Conservation (phyloP, 2,113 vertebrate genomes). For the Carlito syrichta region DNA sequence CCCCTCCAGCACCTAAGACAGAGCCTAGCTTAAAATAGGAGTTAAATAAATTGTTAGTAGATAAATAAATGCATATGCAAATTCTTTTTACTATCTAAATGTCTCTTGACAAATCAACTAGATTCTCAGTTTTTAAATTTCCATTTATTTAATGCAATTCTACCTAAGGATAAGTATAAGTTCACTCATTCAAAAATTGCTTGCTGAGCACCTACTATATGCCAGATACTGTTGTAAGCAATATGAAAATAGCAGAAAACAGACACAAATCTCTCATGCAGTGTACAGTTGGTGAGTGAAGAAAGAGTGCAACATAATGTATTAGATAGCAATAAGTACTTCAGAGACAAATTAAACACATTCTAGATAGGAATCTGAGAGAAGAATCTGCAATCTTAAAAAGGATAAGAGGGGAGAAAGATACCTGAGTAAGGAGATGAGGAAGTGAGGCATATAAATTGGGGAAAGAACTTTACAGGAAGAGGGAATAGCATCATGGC, state of each 20-base stretch:
- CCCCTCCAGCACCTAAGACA: neutral
- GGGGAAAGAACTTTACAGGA: neutral
- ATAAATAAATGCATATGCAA: neutral
- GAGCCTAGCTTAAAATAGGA: neutral
- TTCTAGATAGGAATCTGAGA: neutral
- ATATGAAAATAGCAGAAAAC: neutral
- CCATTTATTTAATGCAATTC: neutral
- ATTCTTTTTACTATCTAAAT: neutral
- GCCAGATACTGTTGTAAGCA: neutral
- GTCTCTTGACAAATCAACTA: neutral
- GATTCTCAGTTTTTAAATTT: neutral
- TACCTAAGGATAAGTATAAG: neutral
- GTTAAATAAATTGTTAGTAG: neutral
- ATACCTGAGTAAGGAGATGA: neutral
- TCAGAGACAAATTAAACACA: neutral
- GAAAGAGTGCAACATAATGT: neutral
- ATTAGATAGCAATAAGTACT: neutral
- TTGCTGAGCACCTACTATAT: neutral
- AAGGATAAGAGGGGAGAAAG: neutral
- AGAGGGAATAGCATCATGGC: neutral
- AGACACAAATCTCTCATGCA: neutral
- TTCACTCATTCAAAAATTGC: neutral
- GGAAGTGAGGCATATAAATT: neutral
- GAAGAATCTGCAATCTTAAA: neutral
- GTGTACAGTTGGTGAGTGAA: neutral